Evolutionary conservation across 1,140 invertebrate genomes (phyloP), one percentile per base, ranked within the genome.

Genomic region (Phthorimaea operculella): DNA sequence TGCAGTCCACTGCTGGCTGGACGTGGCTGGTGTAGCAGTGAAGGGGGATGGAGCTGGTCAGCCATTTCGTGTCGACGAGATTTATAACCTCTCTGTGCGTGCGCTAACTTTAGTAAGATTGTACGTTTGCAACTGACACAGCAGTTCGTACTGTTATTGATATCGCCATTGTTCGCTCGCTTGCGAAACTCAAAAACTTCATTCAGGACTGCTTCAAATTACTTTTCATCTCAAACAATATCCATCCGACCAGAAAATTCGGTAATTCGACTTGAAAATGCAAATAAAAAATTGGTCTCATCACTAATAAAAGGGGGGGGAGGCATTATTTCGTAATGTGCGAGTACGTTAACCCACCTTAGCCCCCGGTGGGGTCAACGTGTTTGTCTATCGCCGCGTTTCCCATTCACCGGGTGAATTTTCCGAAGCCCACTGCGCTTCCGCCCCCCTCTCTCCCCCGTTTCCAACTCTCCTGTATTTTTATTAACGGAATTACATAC

Each of bases 401-500:
- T 79, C 68, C 74, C 79, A 84, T 81, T 84, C 79, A 81, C 72
- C 71, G 81, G 77, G 74, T 76, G 79, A 82, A 82, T 80, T 84
- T 84, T 80, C 79, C 77, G 76, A 81, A 83, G 76, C 80, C 78
- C 74, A 78, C 71, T 74, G 76, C 75, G 70, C 74, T 71, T 66
- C 68, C 70, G 60, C 55, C 65, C 68, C 74, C 74, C 69, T 62
- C 57, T 63, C 57, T 62, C 76, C 75, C 72, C 71, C 48, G 6
- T 50, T 68, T 68, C 63, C 59, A 69, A 70, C 70, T 62, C 67
- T 59, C 63, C 73, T 73, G 68, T 80, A 80, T 83, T 83, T 83
- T 83, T 83, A 82, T 78, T 82, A 82, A 80, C 72, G 70, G 76
- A 82, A 82, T 82, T 82, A 83, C 78, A 70, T 82, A 83, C 78